Percentiles rank a stretch among this genome's conserved stretches.
These are phyloP conservation scores for Coenonympha glycerion DNA, from an alignment of 2,888 invertebrate genomes.

Conservation along the genomic window DNA sequence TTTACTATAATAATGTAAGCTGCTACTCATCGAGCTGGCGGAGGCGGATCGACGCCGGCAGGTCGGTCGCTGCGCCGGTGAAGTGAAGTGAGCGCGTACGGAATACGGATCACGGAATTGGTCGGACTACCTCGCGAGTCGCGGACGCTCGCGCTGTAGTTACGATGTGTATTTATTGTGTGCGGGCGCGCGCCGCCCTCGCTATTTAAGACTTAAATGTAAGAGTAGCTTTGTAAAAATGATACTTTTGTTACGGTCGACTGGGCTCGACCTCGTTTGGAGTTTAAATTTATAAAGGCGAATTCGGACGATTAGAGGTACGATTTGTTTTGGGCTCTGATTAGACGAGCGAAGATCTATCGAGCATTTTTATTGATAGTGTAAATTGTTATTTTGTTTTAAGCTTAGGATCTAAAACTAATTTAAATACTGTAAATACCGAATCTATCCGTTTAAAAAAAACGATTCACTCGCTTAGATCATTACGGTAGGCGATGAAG, in stretches of 20 bases:
- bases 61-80: conserved; percentile 27
- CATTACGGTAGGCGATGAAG: conserved; percentile 67
- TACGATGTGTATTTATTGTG: conserved; percentile 51
- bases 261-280: conserved; percentile 70
- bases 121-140: conserved; percentile 64
- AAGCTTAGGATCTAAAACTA: conserved; percentile 71
- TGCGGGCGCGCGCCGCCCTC: conserved; percentile 44
- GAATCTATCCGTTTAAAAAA: conserved; percentile 64
- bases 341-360: conserved; percentile 68
- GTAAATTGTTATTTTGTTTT: conserved; percentile 77
- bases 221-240: conserved; percentile 70
- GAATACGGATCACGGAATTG: no score
- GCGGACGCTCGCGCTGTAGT: conserved; percentile 53
- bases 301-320: conserved; percentile 68
- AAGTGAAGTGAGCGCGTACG: conserved; percentile 36
- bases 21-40: conserved; percentile 57
- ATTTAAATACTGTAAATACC: conserved; percentile 72
- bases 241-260: conserved; percentile 74
- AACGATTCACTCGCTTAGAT: conserved; percentile 62
- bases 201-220: conserved; percentile 61
- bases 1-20: conserved; percentile 53
- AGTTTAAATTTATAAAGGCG: conserved; percentile 70
- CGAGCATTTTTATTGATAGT: conserved; percentile 75
- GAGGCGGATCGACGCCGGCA: no score
- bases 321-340: conserved; percentile 69